Conservation (phyloP, 2,113 vertebrate species). For the Synchiropus splendidus region DNA sequence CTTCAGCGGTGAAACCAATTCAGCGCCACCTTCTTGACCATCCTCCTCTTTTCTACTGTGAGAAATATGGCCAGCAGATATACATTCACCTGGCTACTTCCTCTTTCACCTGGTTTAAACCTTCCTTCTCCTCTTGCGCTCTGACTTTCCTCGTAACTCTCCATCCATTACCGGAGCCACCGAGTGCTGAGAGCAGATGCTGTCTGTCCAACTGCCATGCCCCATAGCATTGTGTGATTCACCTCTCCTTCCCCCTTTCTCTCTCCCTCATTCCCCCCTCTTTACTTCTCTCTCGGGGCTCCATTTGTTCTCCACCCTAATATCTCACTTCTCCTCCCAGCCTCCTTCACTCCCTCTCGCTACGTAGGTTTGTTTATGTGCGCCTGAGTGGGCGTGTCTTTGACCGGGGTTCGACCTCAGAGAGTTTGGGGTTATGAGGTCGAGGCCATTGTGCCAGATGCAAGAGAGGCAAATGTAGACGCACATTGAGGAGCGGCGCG, state of each 20-base stretch:
- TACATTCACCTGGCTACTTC: constrained; percentile 27
- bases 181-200: constrained; percentile 62
- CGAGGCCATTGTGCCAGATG: constrained; percentile 22
- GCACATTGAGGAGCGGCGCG: constrained; percentile 22
- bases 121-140: constrained; percentile 1
- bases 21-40: constrained; percentile 81
- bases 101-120: constrained; percentile 10
- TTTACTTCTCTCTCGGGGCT: constrained; percentile 54
- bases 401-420: constrained; percentile 50
- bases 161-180: constrained; percentile 53
- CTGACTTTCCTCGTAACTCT: constrained; percentile 29
- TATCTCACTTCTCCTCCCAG: constrained; percentile 44
- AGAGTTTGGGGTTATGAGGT: constrained; percentile 46
- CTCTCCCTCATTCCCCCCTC: constrained; percentile 56
- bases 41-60: constrained; percentile 70
- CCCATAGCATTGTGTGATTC: constrained; percentile 65
- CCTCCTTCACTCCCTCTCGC: constrained; percentile 23
- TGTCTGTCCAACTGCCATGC: constrained; percentile 62
- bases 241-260: constrained; percentile 62
- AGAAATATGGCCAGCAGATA: no score
- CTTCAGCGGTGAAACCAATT: constrained; percentile 74
- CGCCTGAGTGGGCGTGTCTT: constrained; percentile 16
- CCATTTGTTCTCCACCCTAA: constrained; percentile 63
- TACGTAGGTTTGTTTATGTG: constrained; percentile 8
- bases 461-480: constrained; percentile 3